Evolutionary conservation across 2,797 vertebrate species (phyloP).

Genomic region (Danio choprae): DNA sequence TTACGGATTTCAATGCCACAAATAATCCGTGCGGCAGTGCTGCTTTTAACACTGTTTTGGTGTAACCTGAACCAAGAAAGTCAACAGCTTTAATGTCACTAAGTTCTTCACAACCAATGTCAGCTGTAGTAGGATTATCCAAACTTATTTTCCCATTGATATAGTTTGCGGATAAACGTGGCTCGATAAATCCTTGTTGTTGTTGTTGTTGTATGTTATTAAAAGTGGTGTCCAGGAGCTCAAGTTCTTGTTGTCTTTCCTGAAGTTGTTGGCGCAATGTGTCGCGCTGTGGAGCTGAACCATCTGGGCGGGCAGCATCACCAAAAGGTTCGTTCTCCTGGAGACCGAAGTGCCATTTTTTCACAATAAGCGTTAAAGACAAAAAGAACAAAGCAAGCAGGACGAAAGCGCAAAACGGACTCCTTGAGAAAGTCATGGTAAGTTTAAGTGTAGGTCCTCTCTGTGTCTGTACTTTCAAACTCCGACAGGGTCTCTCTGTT

Average conservation of each 20-base stretch:
- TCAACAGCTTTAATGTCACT: conserved; percentile 73
- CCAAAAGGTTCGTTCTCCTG: conserved; percentile 49
- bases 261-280: conserved; percentile 72
- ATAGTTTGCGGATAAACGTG: not conserved
- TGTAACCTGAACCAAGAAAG: conserved; percentile 86
- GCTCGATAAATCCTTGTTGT: not conserved
- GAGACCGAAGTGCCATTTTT: conserved; percentile 75
- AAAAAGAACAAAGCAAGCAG: conserved; percentile 76
- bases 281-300: conserved; percentile 62
- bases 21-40: conserved; percentile 74
- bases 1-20: conserved; percentile 86
- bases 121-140: conserved; percentile 6
- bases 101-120: conserved; percentile 81
- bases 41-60: conserved; percentile 85
- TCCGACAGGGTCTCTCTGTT: not conserved
- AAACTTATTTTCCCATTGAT: not conserved
- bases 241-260: conserved; percentile 75
- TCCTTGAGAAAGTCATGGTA: conserved; percentile 72
- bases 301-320: conserved; percentile 62
- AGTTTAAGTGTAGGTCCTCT: conserved; percentile 29
- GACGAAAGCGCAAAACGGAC: conserved; percentile 72
- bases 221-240: conserved; percentile 69
- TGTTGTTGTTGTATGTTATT: conserved; percentile 21
- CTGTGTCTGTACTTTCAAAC: not conserved
- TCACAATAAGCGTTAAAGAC: conserved; percentile 74